Percentiles rank a stretch among this genome's conserved stretches.
These are phyloP conservation scores for Argya squamiceps DNA, from an alignment of 2,797 vertebrate genomes.

Conservation along the genomic window DNA sequence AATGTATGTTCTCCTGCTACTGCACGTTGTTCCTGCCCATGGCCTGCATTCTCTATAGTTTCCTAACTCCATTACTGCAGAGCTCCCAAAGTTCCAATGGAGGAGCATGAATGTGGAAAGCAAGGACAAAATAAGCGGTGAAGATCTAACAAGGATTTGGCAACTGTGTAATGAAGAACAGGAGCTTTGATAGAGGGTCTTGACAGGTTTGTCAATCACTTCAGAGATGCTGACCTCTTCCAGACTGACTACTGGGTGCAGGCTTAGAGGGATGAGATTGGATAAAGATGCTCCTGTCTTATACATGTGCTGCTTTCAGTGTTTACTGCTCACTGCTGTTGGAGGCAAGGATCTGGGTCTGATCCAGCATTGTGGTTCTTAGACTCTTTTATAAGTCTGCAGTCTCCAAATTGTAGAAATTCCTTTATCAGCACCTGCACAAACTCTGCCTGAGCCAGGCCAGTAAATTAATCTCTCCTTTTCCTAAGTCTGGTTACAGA, in stretches of 20 bases:
- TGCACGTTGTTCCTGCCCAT: background rate
- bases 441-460: background rate
- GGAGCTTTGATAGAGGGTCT: conserved; percentile 5
- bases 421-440: conserved; percentile 32
- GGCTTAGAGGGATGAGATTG: background rate
- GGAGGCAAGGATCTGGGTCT: background rate
- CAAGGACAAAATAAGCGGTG: conserved; percentile 9
- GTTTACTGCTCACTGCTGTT: background rate
- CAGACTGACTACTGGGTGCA: conserved; percentile 26
- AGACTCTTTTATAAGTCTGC: background rate
- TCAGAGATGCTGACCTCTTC: conserved; percentile 19
- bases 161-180: conserved; percentile 1
- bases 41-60: background rate
- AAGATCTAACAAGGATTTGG: conserved; percentile 37
- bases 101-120: background rate
- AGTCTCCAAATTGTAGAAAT: conserved; percentile 9
- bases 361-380: background rate
- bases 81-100: background rate
- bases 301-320: background rate
- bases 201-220: conserved; percentile 11
- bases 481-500: background rate
- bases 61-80: background rate
- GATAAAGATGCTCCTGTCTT: background rate
- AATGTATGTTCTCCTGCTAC: background rate
- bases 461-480: background rate